These are phyloP conservation scores for Alitta virens DNA, from an alignment of 2,888 invertebrate genomes.

Conservation along the genomic window DNA sequence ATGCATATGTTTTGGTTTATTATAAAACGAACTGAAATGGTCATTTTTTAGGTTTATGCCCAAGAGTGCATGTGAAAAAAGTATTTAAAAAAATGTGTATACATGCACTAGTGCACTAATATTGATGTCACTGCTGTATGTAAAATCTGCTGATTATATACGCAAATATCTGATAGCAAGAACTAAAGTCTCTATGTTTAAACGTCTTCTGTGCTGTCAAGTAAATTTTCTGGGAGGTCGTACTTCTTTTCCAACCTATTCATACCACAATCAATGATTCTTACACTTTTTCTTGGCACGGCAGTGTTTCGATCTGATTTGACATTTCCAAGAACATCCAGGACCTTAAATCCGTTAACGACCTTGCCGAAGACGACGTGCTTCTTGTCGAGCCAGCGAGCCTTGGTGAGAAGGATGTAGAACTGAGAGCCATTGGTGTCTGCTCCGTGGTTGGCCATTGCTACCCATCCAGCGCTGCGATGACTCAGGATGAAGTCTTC, in stretches of 20 bases:
- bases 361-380: slow-evolving; percentile 58
- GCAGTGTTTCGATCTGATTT: slow-evolving; percentile 38
- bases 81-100: no score
- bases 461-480: slow-evolving; percentile 50
- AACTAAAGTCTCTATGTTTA: slow-evolving; percentile 6
- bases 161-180: no score
- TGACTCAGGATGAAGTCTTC: slow-evolving; percentile 54
- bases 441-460: slow-evolving; percentile 57
- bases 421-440: slow-evolving; percentile 58
- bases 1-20: no score
- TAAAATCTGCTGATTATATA: no score
- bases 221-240: slow-evolving; percentile 40
- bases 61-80: no score
- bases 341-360: slow-evolving; percentile 45
- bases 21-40: no score
- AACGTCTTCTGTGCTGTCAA: slow-evolving; percentile 34
- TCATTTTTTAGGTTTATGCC: no score
- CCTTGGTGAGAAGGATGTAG: slow-evolving; percentile 52
- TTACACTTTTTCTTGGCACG: slow-evolving; percentile 43
- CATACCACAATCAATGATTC: slow-evolving; percentile 44
- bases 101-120: no score
- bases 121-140: no score
- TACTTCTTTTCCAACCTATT: slow-evolving; percentile 43
- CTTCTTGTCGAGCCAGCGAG: slow-evolving; percentile 54
- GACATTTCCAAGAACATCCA: slow-evolving; percentile 40